These are phyloP conservation scores for Bombus ignitus DNA, from an alignment of 1,140 invertebrate genomes.

Conservation along the genomic window DNA sequence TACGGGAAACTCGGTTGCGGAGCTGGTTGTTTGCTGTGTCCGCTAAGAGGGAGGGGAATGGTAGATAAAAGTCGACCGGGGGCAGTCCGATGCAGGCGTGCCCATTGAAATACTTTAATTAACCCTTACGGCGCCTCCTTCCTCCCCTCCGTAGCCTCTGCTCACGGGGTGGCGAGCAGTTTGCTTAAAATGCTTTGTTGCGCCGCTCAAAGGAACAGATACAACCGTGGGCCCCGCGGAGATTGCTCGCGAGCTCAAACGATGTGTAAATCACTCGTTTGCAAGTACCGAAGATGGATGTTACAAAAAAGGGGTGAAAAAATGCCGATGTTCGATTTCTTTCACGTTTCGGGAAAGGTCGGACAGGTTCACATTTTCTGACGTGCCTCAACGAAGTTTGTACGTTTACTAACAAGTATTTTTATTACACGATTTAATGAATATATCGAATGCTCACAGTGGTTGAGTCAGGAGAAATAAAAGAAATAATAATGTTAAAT, in stretches of 20 bases:
- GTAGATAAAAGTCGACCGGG: conserved; percentile 67
- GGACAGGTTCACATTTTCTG: background rate
- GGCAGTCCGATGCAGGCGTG: conserved; percentile 66
- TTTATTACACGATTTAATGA: background rate
- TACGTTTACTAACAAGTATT: background rate
- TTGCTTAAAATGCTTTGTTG: conserved; percentile 59
- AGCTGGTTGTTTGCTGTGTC: conserved; percentile 70
- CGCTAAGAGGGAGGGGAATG: conserved; percentile 48
- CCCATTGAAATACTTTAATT: conserved; percentile 76
- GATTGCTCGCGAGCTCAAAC: conserved; percentile 57
- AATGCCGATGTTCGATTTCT: background rate
- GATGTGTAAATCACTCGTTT: conserved; percentile 62
- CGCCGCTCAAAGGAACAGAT: conserved; percentile 58
- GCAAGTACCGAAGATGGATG: conserved; percentile 12
- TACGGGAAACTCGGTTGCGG: conserved; percentile 53
- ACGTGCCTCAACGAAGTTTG: background rate
- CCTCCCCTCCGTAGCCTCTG: background rate
- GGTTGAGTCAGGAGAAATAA: too few relatives aligned
- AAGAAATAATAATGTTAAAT: too few relatives aligned
- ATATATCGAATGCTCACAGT: too few relatives aligned
- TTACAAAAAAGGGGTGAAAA: background rate
- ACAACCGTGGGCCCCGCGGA: conserved; percentile 11
- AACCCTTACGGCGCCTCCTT: conserved; percentile 64
- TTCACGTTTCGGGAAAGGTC: background rate
- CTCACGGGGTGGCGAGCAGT: conserved; percentile 36